Evolutionary conservation across 2,113 vertebrate genomes (phyloP).

Genomic region (Pagrus major): DNA sequence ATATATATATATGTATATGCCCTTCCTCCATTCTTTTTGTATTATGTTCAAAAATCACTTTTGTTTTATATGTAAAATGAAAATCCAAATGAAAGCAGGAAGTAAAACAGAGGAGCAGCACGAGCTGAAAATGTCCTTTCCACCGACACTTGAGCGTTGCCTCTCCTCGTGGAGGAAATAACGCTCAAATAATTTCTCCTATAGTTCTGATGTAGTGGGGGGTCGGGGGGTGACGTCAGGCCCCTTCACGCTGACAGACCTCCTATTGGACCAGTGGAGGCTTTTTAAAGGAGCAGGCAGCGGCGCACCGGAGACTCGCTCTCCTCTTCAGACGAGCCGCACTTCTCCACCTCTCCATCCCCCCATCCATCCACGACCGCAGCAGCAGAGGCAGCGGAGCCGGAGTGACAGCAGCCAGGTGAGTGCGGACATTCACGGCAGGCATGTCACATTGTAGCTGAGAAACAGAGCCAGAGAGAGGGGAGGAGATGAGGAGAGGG

Average conservation of each 20-base stretch:
- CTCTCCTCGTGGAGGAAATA: conserved; percentile 32
- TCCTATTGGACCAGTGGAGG: conserved; percentile 77
- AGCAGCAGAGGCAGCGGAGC: background rate
- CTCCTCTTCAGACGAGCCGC: conserved; percentile 11
- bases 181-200: conserved; percentile 55
- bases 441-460: background rate
- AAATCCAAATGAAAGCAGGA: background rate
- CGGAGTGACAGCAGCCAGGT: conserved; percentile 45
- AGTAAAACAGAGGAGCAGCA: background rate
- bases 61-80: background rate
- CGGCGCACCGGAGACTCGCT: conserved; percentile 48
- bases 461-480: background rate
- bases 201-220: conserved; percentile 47
- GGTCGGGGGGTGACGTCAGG: conserved; percentile 73
- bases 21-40: background rate
- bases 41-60: background rate
- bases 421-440: conserved; percentile 24
- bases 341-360: conserved; percentile 11
- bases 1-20: too few species aligned
- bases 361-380: background rate
- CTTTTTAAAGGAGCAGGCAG: conserved; percentile 78
- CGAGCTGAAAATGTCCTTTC: background rate
- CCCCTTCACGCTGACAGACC: conserved; percentile 65
- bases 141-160: background rate
- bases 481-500: too few species aligned